phyloP scores from a whole-genome alignment of 2,797 vertebrate genomes.

The Hypotaenidia okinawae region DNA sequence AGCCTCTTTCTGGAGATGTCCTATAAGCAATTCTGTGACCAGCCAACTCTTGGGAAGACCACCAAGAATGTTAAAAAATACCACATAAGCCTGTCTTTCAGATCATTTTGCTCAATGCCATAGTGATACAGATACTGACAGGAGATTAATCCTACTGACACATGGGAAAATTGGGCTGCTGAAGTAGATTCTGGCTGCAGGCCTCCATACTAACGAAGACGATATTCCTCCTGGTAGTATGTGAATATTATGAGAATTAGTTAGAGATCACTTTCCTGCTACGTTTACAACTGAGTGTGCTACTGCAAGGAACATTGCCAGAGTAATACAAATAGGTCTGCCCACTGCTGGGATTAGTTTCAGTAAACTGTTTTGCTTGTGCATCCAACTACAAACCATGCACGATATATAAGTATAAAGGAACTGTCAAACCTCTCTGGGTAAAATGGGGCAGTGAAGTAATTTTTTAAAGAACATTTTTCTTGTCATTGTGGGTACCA shows the following conservation, averaged over 20 bases:
- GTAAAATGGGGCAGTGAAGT: not conserved
- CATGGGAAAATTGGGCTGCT: not conserved
- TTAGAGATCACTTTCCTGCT: not conserved
- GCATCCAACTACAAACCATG: not conserved
- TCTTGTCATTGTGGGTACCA: not conserved
- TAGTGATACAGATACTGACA: not conserved
- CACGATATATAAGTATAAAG: not conserved
- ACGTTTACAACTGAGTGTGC: not conserved
- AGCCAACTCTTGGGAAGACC: not conserved
- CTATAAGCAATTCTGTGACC: not conserved
- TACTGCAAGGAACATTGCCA: slow-evolving; percentile 3
- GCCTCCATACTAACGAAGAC: not conserved
- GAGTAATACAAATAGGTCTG: slow-evolving; percentile 17
- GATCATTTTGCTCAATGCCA: not conserved
- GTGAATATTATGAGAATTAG: slow-evolving; percentile 19
- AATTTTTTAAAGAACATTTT: not conserved
- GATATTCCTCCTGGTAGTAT: not conserved
- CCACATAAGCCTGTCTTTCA: not conserved
- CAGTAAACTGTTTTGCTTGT: slow-evolving; percentile 12
- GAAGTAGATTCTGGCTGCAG: not conserved
- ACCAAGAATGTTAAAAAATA: not conserved
- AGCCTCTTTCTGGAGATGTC: not conserved
- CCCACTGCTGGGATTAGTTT: slow-evolving; percentile 5
- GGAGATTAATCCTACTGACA: not conserved
- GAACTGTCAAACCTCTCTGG: not conserved